Conservation (phyloP, 2,797 vertebrate species). For the Euthynnus affinis region DNA sequence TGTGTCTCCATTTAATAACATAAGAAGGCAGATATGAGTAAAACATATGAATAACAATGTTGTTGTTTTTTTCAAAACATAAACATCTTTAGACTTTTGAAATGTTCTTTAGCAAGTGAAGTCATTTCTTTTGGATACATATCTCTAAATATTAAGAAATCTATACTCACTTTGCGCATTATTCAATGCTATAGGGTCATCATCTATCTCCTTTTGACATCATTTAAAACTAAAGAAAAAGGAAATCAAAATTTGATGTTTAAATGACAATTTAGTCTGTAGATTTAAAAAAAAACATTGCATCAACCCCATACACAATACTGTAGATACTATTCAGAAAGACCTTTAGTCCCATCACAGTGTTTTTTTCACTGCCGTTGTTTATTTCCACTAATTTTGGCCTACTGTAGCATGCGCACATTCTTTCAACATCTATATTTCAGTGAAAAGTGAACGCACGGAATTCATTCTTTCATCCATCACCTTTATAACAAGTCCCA, state of each 20-base stretch:
- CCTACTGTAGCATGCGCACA: conserved; percentile 44
- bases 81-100: conserved; percentile 14
- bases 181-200: background rate
- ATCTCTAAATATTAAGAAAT: conserved; percentile 17
- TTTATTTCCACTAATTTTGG: conserved; percentile 18
- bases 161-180: conserved; percentile 4
- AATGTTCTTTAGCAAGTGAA: background rate
- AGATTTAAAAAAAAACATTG: background rate
- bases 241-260: background rate
- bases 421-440: background rate
- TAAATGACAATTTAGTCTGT: background rate
- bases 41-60: conserved; percentile 4
- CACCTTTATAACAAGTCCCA: conserved; percentile 59
- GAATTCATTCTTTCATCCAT: conserved; percentile 23
- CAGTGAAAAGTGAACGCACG: conserved; percentile 30
- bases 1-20: conserved; percentile 17
- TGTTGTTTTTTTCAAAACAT: background rate
- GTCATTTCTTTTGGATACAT: conserved; percentile 35
- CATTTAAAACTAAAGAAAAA: background rate
- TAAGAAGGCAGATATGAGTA: conserved; percentile 14
- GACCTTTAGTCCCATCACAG: background rate
- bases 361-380: background rate
- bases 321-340: conserved; percentile 22
- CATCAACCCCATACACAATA: background rate
- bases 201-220: too few species aligned